These are phyloP conservation scores for Drosophila quadrilineata DNA, from an alignment of 1,140 invertebrate genomes.

Conservation along the genomic window DNA sequence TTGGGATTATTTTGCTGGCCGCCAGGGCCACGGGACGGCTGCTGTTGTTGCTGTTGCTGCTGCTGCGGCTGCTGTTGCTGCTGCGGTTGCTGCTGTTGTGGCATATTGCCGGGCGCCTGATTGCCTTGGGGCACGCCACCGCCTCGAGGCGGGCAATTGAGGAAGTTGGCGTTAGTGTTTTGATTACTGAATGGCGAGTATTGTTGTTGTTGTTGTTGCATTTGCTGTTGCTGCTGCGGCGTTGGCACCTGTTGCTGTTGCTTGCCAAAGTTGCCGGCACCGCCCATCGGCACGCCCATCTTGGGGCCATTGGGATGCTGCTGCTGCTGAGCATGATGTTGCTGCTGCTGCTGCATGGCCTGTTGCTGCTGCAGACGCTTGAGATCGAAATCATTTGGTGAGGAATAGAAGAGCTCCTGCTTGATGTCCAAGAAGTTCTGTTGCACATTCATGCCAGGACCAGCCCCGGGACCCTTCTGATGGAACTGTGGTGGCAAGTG, in stretches of 20 bases:
- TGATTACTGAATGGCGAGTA: slow-evolving; percentile 86
- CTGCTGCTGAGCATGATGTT: slow-evolving; percentile 56
- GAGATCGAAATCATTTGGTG: slow-evolving; percentile 81
- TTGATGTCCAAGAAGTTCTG: slow-evolving; percentile 77
- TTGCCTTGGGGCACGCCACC: slow-evolving; percentile 84
- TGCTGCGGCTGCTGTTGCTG: slow-evolving; percentile 58
- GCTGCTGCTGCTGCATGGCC: slow-evolving; percentile 71
- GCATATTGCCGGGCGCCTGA: slow-evolving; percentile 82
- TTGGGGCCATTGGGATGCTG: slow-evolving; percentile 63
- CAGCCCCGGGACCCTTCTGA: slow-evolving; percentile 63
- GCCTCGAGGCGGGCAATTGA: slow-evolving; percentile 64
- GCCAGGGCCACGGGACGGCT: slow-evolving; percentile 50
- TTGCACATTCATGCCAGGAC: slow-evolving; percentile 63
- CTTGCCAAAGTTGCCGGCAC: slow-evolving; percentile 81
- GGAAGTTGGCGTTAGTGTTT: slow-evolving; percentile 72
- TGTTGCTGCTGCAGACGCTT: slow-evolving; percentile 79
- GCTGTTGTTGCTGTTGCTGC: slow-evolving; percentile 61
- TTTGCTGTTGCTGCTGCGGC: slow-evolving; percentile 83
- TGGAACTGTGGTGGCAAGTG: slow-evolving; percentile 78
- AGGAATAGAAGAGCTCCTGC: slow-evolving; percentile 80
- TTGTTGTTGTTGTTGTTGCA: slow-evolving; percentile 84
- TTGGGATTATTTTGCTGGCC: slow-evolving; percentile 68
- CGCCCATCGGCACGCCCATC: slow-evolving; percentile 71
- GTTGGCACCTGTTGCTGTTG: slow-evolving; percentile 83
- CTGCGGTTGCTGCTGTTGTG: slow-evolving; percentile 56